Evolutionary conservation across 2,797 vertebrate species (phyloP), one percentile per base, ranked within the genome.

Genomic region (Bryconaethiops microstoma): DNA sequence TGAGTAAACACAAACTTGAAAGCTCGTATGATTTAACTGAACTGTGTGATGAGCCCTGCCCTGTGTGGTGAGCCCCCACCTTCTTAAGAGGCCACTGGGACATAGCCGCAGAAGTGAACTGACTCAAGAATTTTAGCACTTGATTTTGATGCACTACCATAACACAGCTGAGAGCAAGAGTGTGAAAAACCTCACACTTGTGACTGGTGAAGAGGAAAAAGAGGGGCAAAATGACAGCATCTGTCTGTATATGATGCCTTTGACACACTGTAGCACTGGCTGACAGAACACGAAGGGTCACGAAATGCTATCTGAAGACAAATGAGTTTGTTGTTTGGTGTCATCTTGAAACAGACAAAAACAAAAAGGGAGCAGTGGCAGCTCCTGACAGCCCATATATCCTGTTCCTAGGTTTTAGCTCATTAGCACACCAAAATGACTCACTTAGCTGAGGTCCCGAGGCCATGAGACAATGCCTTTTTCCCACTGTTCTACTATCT

Each of bases 271-370:
- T 39, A 19, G 59, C 55, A 60, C 35, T 39, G 62, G 29, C 29
- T 74, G 59, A 19, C 69, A 67, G 48, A 76, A 77, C 69, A 65
- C 7, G 68, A 55, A 72, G 71, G 72, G 81, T 84, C 62, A 80
- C 60, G 59, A 54, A 79, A 76, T 52, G 5, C 76, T 39, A 76
- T 55, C 59, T 69, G 16, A 50, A 82, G 77, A 79, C 80, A 77
- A 80, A 83, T 70, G 81, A 74, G 76, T 81, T 83, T 80, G 84
- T 80, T 50, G n/a, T 74, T 25, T 60, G 21, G 54, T 54, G 69
- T 40, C 40, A 55, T 73, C 54, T 57, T 16, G 25, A 54, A 29
- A 60, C 55, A 67, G 25, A 29, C 29, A 50, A 81, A 79, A 54
- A 78, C 72, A 77, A 76, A 80, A 77, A 70, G 71, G 79, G 83